These are phyloP conservation scores for Coboldia fuscipes DNA, from an alignment of 1,140 invertebrate species.

Conservation along the genomic window DNA sequence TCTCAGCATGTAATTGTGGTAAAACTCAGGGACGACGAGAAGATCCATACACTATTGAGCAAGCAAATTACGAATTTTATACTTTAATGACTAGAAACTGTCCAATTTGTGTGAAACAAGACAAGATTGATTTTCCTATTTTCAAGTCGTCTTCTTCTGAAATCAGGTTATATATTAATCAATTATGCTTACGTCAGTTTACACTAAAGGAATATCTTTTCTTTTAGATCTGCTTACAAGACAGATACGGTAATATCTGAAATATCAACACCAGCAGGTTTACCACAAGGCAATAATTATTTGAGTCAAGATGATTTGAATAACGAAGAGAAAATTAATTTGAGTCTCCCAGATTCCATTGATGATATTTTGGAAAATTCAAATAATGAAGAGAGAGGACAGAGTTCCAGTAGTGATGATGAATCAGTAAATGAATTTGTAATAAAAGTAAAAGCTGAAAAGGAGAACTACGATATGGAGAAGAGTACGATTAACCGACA, in stretches of 20 bases:
- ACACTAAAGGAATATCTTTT: constrained; percentile 9
- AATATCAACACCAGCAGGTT: too few relatives aligned
- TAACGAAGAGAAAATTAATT: too few relatives aligned
- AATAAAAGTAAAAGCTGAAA: constrained; percentile 9
- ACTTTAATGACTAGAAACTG: constrained; percentile 49
- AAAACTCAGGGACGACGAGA: constrained; percentile 59
- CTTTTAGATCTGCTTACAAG: too few relatives aligned
- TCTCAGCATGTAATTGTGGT: constrained; percentile 82
- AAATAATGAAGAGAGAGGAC: too few relatives aligned
- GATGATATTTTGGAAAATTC: constrained; percentile 2
- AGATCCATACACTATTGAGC: constrained; percentile 68
- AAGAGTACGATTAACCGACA: constrained; percentile 40
- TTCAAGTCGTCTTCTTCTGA: constrained; percentile 61
- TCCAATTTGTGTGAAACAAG: constrained; percentile 36
- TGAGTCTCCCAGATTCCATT: too few relatives aligned
- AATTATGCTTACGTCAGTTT: constrained; percentile 16
- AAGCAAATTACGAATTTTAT: constrained; percentile 79
- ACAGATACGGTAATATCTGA: too few relatives aligned
- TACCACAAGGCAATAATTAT: too few relatives aligned
- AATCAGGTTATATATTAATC: constrained; percentile 3
- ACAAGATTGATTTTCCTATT: constrained; percentile 53
- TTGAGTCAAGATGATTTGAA: too few relatives aligned
- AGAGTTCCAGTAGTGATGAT: too few relatives aligned
- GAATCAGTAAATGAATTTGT: constrained; percentile 13
- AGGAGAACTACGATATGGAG: constrained; percentile 1